Evolutionary conservation across 1,140 invertebrate species (phyloP).

Genomic region (Gryon sp.): DNA sequence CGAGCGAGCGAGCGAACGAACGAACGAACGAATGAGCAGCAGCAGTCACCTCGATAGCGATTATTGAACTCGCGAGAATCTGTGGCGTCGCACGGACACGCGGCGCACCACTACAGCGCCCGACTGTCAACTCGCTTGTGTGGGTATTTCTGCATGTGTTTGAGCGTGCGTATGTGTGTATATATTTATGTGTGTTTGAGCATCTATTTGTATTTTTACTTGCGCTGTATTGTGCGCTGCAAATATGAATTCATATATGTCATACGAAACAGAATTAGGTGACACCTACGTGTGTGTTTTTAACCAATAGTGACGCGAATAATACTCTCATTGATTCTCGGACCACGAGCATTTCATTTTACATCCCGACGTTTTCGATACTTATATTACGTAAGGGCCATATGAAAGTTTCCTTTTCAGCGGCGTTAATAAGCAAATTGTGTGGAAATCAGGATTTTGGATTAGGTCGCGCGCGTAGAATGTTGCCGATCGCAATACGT

Average conservation of each 20-base stretch:
- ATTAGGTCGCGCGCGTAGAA: slow-evolving; percentile 1
- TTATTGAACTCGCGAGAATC: slow-evolving; percentile 79
- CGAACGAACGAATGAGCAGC: slow-evolving; percentile 68
- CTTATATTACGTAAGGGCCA: slow-evolving; percentile 4
- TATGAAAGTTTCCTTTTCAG: background rate
- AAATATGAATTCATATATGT: slow-evolving; percentile 49
- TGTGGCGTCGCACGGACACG: slow-evolving; percentile 72
- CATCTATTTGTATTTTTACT: no score
- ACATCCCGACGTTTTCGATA: slow-evolving; percentile 18
- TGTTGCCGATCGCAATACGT: no score
- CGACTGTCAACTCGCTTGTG: slow-evolving; percentile 34
- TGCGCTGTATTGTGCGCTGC: no score
- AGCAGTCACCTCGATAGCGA: slow-evolving; percentile 80
- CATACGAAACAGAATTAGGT: slow-evolving; percentile 46
- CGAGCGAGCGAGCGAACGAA: slow-evolving; percentile 67
- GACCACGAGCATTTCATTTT: slow-evolving; percentile 16
- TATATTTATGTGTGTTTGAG: slow-evolving; percentile 19
- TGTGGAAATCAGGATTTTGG: slow-evolving; percentile 1
- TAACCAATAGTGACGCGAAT: slow-evolving; percentile 41
- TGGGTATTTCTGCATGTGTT: slow-evolving; percentile 1
- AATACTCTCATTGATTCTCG: slow-evolving; percentile 60
- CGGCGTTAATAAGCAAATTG: slow-evolving; percentile 1
- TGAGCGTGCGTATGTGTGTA: slow-evolving; percentile 10
- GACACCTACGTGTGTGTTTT: slow-evolving; percentile 13
- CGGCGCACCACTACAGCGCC: slow-evolving; percentile 44